Conservation (phyloP, 2,888 invertebrate species). For the Chrysotoxum bicinctum region DNA sequence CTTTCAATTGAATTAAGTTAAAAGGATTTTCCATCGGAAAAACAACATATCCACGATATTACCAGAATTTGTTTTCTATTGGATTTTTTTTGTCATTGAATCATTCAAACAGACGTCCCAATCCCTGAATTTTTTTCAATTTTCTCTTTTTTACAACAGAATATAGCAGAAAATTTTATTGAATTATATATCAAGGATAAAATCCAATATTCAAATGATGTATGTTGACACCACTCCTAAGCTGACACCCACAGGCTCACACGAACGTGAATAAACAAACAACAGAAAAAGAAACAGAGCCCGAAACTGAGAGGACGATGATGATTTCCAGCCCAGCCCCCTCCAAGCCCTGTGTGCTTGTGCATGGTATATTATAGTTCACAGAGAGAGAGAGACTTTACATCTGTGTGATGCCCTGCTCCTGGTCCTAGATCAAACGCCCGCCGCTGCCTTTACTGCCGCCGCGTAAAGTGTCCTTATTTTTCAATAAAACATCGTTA, state of each 20-base stretch:
- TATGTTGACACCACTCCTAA: conserved; percentile 62
- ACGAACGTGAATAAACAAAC: conserved; percentile 34
- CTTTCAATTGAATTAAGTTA: conserved; percentile 23
- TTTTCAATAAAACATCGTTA: conserved; percentile 70
- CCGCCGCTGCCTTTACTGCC: background rate
- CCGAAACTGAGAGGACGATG: background rate
- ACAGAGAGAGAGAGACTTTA: background rate
- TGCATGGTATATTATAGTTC: conserved; percentile 47
- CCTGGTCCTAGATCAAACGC: conserved; percentile 34
- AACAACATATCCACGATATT: conserved; percentile 12
- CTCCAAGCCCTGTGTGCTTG: background rate
- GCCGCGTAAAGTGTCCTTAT: conserved; percentile 66
- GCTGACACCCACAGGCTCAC: conserved; percentile 42
- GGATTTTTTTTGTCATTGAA: background rate
- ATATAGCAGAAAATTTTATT: conserved; percentile 49
- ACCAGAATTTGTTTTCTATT: conserved; percentile 9
- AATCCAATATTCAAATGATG: conserved; percentile 71
- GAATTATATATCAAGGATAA: conserved; percentile 68
- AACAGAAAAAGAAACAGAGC: background rate
- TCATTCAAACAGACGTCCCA: conserved; percentile 25
- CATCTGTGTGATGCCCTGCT: background rate
- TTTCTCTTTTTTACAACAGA: background rate
- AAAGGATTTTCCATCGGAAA: conserved; percentile 12
- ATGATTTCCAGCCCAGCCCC: background rate
- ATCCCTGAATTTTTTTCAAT: background rate